Percentiles rank a stretch among this genome's conserved stretches.
These are phyloP conservation scores for Aphidius colemani DNA, from an alignment of 2,888 invertebrate genomes.

Conservation along the genomic window DNA sequence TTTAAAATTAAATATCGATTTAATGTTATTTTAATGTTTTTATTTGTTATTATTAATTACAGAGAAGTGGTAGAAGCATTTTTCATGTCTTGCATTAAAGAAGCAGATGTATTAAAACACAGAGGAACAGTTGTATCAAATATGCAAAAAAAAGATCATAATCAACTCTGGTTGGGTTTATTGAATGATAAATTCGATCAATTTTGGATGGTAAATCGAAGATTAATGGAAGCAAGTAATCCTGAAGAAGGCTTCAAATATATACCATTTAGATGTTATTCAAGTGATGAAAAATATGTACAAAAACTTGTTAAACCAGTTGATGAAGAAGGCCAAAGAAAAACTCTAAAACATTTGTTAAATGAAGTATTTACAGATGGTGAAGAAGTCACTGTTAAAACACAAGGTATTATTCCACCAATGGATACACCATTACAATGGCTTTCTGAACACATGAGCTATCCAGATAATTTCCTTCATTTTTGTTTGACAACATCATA, in stretches of 20 bases:
- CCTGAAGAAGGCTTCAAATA: conserved; percentile 84
- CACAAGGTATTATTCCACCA: conserved; percentile 89
- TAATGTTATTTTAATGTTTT: conserved; percentile 18
- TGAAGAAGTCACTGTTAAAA: conserved; percentile 70
- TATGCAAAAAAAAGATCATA: conserved; percentile 97
- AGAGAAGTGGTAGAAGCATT: conserved; percentile 92
- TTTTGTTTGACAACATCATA: conserved; percentile 64
- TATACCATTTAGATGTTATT: conserved; percentile 86
- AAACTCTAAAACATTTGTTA: conserved; percentile 74
- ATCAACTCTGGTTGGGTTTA: conserved; percentile 92
- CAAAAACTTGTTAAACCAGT: conserved; percentile 81
- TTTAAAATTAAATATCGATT: conserved; percentile 12
- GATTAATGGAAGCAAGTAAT: conserved; percentile 86
- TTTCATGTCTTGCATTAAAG: conserved; percentile 94
- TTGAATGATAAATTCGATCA: conserved; percentile 98
- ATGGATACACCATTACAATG: conserved; percentile 91
- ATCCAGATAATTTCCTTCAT: conserved; percentile 98
- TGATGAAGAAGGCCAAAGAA: conserved; percentile 73
- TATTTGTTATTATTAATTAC: conserved; percentile 40
- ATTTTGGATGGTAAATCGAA: conserved; percentile 96
- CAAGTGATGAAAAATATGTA: conserved; percentile 69
- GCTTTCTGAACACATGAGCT: conserved; percentile 97
- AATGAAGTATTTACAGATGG: conserved; percentile 71
- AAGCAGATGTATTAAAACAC: conserved; percentile 98
- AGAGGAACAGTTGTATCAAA: conserved; percentile 84